Conservation (phyloP, 2,888 invertebrate genomes). For the Athalia cordata region DNA sequence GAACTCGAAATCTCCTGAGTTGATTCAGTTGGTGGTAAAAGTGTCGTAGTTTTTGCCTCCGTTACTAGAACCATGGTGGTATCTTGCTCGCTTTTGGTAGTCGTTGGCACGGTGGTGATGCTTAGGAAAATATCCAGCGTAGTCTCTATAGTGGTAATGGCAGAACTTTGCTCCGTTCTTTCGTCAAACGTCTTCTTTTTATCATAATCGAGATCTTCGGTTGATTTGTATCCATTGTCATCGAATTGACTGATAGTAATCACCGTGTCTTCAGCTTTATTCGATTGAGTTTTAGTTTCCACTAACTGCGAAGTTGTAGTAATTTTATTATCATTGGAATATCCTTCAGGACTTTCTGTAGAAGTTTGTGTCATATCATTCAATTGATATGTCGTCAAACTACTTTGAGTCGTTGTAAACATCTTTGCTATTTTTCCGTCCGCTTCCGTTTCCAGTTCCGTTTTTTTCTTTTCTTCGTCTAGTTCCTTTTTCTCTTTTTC, state of each 20-base stretch:
- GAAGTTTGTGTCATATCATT: neutral
- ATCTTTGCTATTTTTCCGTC: slow-evolving; percentile 28
- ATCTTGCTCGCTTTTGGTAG: neutral
- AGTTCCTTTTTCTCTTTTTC: neutral
- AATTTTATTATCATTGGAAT: neutral
- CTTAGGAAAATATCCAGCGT: neutral
- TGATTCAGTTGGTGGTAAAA: slow-evolving; percentile 10
- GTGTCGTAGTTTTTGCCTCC: slow-evolving; percentile 14
- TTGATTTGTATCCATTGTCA: neutral
- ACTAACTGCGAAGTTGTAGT: neutral
- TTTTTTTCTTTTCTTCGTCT: neutral
- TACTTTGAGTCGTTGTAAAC: neutral
- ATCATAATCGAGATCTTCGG: slow-evolving; percentile 29
- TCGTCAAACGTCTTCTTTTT: slow-evolving; percentile 18
- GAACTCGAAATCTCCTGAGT: neutral
- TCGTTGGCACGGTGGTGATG: neutral
- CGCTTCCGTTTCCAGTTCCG: slow-evolving; percentile 27
- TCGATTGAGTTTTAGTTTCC: neutral
- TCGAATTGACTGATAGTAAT: too few species aligned
- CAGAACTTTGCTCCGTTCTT: slow-evolving; percentile 3
- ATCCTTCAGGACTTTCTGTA: neutral
- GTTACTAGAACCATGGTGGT: slow-evolving; percentile 35
- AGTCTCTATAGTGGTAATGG: neutral
- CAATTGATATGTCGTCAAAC: too few species aligned
- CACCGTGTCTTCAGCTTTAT: neutral